Conservation (phyloP, 2,113 vertebrate genomes). For the Sakesphorus luctuosus region DNA sequence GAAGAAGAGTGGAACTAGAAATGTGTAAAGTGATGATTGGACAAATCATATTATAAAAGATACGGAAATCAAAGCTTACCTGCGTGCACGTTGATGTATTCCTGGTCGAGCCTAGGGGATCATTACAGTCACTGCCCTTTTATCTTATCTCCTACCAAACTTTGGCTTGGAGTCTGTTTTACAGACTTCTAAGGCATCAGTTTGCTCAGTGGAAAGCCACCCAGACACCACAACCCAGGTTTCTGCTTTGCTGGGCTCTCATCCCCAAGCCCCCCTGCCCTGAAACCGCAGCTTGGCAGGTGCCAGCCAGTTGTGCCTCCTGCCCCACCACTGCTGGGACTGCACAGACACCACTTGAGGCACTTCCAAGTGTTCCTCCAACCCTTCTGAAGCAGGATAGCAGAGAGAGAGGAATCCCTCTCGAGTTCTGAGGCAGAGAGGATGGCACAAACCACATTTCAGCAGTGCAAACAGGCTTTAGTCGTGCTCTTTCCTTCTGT, state of each 20-base stretch:
- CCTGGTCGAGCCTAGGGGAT: too few species aligned
- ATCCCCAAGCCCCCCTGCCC: background rate
- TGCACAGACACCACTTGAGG: background rate
- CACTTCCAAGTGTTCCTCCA: background rate
- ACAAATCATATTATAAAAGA: too few species aligned
- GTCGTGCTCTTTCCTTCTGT: background rate
- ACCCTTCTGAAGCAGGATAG: background rate
- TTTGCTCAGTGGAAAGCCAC: background rate
- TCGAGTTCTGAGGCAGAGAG: background rate
- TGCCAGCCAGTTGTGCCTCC: background rate
- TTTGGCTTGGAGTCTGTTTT: too few species aligned
- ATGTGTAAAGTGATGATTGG: too few species aligned
- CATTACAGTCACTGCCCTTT: too few species aligned
- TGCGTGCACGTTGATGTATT: too few species aligned
- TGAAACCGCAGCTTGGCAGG: background rate
- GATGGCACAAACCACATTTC: background rate
- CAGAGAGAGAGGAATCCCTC: background rate
- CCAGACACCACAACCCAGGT: too few species aligned
- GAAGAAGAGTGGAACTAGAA: too few species aligned
- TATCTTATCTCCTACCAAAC: too few species aligned
- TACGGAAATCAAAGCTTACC: too few species aligned
- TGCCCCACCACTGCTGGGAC: background rate
- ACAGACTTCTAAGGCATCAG: too few species aligned
- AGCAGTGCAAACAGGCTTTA: background rate
- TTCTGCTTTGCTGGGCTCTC: background rate